These are phyloP conservation scores for Operophtera brumata DNA, from an alignment of 2,888 invertebrate genomes.

Conservation along the genomic window DNA sequence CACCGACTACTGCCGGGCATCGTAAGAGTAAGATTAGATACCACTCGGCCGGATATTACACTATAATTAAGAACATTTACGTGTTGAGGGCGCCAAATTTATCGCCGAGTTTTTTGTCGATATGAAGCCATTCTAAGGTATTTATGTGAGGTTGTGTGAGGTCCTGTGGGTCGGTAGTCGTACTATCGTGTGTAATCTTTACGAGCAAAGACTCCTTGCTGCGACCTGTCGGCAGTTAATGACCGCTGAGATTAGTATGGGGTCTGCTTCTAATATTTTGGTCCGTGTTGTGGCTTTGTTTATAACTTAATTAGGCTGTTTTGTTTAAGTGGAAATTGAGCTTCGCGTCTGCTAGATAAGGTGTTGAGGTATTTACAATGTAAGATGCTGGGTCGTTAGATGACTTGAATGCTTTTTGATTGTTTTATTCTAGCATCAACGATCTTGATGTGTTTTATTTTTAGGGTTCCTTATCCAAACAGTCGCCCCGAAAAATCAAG, in stretches of 20 bases:
- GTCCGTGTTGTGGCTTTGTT: slow-evolving; percentile 77
- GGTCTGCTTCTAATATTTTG: slow-evolving; percentile 63
- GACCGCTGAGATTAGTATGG: slow-evolving; percentile 71
- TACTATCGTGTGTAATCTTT: slow-evolving; percentile 79
- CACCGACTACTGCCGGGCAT: slow-evolving; percentile 46
- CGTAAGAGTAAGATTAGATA: slow-evolving; percentile 76
- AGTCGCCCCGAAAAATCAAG: too few relatives aligned
- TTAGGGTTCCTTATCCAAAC: neutral
- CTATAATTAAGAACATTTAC: slow-evolving; percentile 79
- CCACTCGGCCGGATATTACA: slow-evolving; percentile 70
- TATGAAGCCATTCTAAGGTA: slow-evolving; percentile 74
- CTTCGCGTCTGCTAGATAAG: slow-evolving; percentile 71
- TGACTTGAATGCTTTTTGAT: slow-evolving; percentile 36
- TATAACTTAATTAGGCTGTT: slow-evolving; percentile 81
- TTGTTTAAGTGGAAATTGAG: slow-evolving; percentile 72
- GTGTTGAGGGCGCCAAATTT: slow-evolving; percentile 79
- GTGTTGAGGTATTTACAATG: slow-evolving; percentile 78
- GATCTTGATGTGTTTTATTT: neutral
- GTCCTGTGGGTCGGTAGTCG: slow-evolving; percentile 72
- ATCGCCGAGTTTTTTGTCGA: slow-evolving; percentile 78
- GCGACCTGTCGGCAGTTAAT: slow-evolving; percentile 78
- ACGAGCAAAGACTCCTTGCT: slow-evolving; percentile 73
- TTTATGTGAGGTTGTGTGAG: slow-evolving; percentile 78
- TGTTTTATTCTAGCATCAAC: slow-evolving; percentile 11
- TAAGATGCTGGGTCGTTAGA: slow-evolving; percentile 48